Evolutionary conservation across 2,888 invertebrate genomes (phyloP), one percentile per base, ranked within the genome.

Genomic region (Xestia ashworthii): DNA sequence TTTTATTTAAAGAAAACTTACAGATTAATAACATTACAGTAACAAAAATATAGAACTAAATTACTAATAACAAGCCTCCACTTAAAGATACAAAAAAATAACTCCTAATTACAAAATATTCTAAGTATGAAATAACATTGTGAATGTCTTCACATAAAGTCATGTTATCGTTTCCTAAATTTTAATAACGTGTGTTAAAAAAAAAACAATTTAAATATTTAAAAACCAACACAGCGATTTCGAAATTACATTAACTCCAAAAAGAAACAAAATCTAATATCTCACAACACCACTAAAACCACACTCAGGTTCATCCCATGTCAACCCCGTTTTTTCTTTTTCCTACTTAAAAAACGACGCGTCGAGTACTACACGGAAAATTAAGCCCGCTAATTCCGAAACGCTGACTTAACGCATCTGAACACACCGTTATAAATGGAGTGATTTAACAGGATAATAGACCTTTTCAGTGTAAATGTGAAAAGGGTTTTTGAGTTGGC

Each of bases 401-500:
- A 77, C 82, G 84, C 85, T 87, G 85, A 84, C 84, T 87, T 68
- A 69, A 79, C 87, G 76, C 77, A 77, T 83, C 78, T 78, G 76
- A 85, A 80, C 83, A 78, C 74, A 41, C 76, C 73, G 71, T 88
- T 84, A 84, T 84, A 81, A 88, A 84, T 78, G 81, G 84, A 84
- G 76, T 88, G 84, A 88, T 84, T 88, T 84, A 84, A 80, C 86
- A 71, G 80, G 80, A 82, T 87, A 86, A 86, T 80, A 71, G 78
- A 79, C 84, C 82, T 86, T 81, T 84, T 77, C 78, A 73, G 82
- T 82, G 76, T 68, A 79, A 88, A 88, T 71, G 84, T 79, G 87
- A 85, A 88, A 77, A 87, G 87, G 87, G 87, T 88, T 88, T 82
- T 84, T 71, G 78, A 78, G 86, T 72, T 78, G 82, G 80, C 86